Base-by-base conservation (phyloP, 2,113 vertebrate genomes). In the Polypterus senegalus region DNA sequence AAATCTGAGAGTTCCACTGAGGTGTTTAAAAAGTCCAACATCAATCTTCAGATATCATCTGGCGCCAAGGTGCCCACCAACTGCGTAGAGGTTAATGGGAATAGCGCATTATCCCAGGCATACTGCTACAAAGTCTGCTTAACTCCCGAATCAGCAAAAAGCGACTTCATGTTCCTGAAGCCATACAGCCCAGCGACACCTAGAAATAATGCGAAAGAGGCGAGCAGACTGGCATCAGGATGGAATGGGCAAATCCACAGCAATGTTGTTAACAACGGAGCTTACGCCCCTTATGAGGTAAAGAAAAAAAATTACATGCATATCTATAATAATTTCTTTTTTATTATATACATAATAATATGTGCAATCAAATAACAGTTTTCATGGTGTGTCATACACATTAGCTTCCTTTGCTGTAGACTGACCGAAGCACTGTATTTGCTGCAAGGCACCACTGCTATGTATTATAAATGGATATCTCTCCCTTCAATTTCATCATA, bases 91-190 rank as follows among this genome's bases (percentile, higher is more conserved):
- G 73, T 77, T 56, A 86, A 83, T 0, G 81, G 69, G 8, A 81
- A 76, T 3, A 82, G 84, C 10, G 79, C 84, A 49, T 71, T 83
- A 4, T 79, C 82, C 10, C 91, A 90, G 0, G 88, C 87, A 10
- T 94, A 93, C 66, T 93, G 92, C 76, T 93, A 94, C 71, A 92
- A 93, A 79, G 88, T 92, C 60, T 93, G 90, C 70, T 77, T 94
- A 3, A 88, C 86, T 52, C 91, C 91, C 0, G 90, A 92, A 70
- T 93, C 91, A 6, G 86, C 89, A 61, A 91, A 95, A 78, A 92
- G 89, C 5, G 91, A 93, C 83, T 93, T 95, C 69, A 93, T 91
- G 90, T 95, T 95, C 71, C 77, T 95, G 65, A 95, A 92, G 74
- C 89, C 92, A 67, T 92, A 85, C 82, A 91, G 86, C 71, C 82